phyloP scores from a whole-genome alignment of 2,797 vertebrate genomes.

The Parauchenoglanis ngamensis region DNA sequence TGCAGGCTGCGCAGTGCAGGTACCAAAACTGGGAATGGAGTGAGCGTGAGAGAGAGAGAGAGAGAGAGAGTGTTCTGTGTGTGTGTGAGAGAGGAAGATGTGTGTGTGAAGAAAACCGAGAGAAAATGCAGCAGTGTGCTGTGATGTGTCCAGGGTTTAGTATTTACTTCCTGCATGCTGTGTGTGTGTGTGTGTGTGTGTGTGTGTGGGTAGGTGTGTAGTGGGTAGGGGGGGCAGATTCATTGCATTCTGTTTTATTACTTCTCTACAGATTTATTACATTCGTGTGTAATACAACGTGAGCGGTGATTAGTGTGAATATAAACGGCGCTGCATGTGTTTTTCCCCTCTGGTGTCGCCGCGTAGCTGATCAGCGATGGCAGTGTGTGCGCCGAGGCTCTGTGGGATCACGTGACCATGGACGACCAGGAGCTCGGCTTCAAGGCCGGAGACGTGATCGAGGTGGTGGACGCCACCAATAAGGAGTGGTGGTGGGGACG shows the following conservation, averaged over 20 bases:
- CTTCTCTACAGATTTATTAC: no score
- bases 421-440: conserved; percentile 97
- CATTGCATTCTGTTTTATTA: no score
- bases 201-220: background rate
- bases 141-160: background rate
- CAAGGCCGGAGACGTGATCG: conserved; percentile 92
- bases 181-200: conserved; percentile 7
- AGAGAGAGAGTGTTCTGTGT: background rate
- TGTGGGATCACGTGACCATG: conserved; percentile 99
- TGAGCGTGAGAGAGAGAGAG: conserved; percentile 10
- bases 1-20: conserved; percentile 64
- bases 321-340: background rate
- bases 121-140: background rate
- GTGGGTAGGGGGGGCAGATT: background rate
- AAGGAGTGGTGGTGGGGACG: conserved; percentile 99
- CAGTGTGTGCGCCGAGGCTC: conserved; percentile 90
- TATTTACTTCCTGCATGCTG: background rate
- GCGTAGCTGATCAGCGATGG: conserved; percentile 95
- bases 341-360: conserved; percentile 41
- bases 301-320: background rate
- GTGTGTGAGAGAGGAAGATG: background rate
- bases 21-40: conserved; percentile 50
- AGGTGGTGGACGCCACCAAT: conserved; percentile 95
- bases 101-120: background rate
- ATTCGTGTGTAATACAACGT: no score